Conservation (phyloP, 2,113 vertebrate genomes). For the Cavia porcellus region DNA sequence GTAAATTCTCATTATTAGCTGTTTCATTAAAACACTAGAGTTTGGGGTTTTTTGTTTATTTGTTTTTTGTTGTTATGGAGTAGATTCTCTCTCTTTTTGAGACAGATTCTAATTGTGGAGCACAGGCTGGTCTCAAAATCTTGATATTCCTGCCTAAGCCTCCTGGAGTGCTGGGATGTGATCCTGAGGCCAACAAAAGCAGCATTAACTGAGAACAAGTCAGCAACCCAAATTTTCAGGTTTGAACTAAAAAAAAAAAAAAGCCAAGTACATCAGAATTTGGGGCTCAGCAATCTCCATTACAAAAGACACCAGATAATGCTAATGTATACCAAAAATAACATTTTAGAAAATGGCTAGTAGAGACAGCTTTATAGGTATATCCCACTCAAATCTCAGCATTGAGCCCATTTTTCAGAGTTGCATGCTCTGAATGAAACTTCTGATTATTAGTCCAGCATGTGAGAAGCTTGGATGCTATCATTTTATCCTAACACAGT, state of each 20-base stretch:
- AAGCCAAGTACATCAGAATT: constrained; percentile 32
- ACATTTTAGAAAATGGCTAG: background rate
- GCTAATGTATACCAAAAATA: background rate
- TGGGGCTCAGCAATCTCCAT: background rate
- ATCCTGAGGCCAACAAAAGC: background rate
- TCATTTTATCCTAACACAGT: background rate
- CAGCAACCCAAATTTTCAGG: background rate
- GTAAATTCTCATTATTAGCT: background rate
- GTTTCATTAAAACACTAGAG: background rate
- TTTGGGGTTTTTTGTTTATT: background rate
- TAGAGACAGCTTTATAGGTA: background rate
- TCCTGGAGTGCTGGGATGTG: background rate
- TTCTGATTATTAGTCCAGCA: background rate
- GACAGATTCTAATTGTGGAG: background rate
- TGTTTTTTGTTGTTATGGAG: background rate
- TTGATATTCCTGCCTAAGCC: background rate
- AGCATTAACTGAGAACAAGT: background rate
- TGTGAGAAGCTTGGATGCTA: background rate
- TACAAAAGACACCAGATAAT: background rate
- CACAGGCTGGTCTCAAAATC: background rate
- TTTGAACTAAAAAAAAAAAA: background rate
- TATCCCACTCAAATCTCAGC: background rate
- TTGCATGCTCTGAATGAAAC: background rate
- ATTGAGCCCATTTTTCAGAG: background rate
- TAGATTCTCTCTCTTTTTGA: background rate